Conservation (phyloP, 2,888 invertebrate species). For the Nomada ferruginata region DNA sequence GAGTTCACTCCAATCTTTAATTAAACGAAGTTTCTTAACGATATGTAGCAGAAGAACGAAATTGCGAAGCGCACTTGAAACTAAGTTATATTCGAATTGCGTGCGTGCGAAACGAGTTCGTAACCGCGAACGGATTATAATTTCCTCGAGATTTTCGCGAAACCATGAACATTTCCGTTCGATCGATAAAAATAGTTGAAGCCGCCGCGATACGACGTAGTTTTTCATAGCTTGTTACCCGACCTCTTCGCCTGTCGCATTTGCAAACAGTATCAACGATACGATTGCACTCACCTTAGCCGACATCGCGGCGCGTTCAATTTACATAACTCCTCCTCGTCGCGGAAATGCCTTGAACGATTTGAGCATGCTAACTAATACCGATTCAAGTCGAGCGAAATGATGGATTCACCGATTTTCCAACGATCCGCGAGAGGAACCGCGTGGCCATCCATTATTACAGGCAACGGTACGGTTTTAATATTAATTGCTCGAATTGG, state of each 20-base stretch:
- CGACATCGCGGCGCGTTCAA: constrained; percentile 24
- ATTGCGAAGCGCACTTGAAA: too few relatives aligned
- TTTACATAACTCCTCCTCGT: constrained; percentile 35
- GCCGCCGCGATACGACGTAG: neutral
- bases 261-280: constrained; percentile 17
- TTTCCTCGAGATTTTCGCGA: neutral
- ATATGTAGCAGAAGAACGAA: neutral
- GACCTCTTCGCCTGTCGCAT: constrained; percentile 19
- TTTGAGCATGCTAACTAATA: neutral
- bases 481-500: constrained; percentile 55
- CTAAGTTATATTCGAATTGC: too few relatives aligned
- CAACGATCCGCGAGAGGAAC: constrained; percentile 16
- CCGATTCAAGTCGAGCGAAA: constrained; percentile 1
- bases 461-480: constrained; percentile 31
- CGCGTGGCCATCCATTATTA: constrained; percentile 37
- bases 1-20: neutral
- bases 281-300: constrained; percentile 17
- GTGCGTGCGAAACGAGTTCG: too few relatives aligned
- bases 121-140: neutral
- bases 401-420: constrained; percentile 21
- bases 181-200: too few relatives aligned
- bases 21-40: neutral
- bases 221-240: constrained; percentile 35
- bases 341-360: neutral
- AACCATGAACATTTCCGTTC: neutral